Evolutionary conservation across 2,888 invertebrate genomes (phyloP), one percentile per base, ranked within the genome.

Genomic region (Rugalucina vietnamica): DNA sequence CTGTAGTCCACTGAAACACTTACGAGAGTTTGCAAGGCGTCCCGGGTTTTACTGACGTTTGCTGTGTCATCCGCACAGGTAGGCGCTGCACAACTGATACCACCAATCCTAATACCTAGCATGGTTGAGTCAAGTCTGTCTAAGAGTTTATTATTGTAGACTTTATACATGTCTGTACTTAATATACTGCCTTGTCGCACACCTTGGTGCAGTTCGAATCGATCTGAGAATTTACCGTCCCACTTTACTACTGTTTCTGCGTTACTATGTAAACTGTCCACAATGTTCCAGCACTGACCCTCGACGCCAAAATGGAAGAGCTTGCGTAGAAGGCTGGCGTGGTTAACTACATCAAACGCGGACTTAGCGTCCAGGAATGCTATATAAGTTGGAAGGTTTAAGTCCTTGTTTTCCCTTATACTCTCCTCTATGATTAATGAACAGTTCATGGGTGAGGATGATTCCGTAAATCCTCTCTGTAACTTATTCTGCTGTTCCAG

Each of bases 301-400:
- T 69, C 34, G 0, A 76, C 27, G n/a, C 72, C 76, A 18, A 24
- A 24, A 37, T 39, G 21, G 29, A 29, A 81, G 37, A 81, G 39
- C 32, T 76, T 81, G 29, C 81, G 34, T 21, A 81, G 24, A 3
- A 81, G 81, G 29, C 76, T 81, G 10, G 39, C 2, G 57, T 76
- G 76, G 18, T 27, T 71, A 8, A 81, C 71, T 37, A 81, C 76
- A 39, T 81, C 81, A 37, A 81, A 72, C 18, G 81, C 81, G 34
- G 76, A 71, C 49, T 81, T 81, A 12, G 77, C 76, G n/a, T 81
- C 81, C 10, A 81, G 65, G 34, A 60, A 57, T 24, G 54, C 81
- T 8, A 72, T 18, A 24, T 60, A 72, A 1, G 39, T 39, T 0
- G 27, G n/a, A 12, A 18, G 5, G 14, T 65, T 76, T 0, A n/a